Conservation (phyloP, 2,113 vertebrate species). For the Rattus rattus region DNA sequence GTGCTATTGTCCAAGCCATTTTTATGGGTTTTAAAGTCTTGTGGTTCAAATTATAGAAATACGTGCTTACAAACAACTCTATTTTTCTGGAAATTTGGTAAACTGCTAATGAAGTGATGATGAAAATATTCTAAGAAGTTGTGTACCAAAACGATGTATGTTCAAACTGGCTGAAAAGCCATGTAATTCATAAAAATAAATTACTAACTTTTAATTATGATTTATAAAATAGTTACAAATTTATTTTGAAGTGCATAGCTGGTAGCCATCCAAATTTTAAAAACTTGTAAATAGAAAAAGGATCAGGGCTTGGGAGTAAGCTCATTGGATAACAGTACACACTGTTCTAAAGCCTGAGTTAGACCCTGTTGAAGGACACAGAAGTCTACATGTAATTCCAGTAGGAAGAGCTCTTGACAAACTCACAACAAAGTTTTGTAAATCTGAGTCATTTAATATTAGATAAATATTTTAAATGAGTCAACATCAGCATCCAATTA, state of each 20-base stretch:
- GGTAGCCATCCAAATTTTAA: neutral
- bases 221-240: constrained; percentile 12
- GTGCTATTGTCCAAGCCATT: neutral
- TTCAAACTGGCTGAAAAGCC: neutral
- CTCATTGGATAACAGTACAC: too few species aligned
- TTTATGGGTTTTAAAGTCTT: neutral
- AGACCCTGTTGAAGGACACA: neutral
- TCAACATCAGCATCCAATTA: neutral
- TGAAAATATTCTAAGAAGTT: neutral
- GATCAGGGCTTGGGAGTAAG: neutral
- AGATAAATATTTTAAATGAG: neutral
- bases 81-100: neutral
- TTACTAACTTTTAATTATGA: neutral
- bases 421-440: neutral
- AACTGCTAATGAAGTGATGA: neutral
- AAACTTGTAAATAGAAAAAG: neutral
- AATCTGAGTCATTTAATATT: neutral
- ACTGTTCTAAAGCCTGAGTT: neutral
- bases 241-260: neutral
- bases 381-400: neutral
- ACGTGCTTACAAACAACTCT: neutral
- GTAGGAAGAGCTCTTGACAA: neutral
- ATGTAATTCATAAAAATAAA: neutral
- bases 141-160: neutral
- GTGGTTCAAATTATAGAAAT: constrained; percentile 5